These are phyloP conservation scores for Drosophila mayri DNA, from an alignment of 1,140 invertebrate genomes.

Conservation along the genomic window DNA sequence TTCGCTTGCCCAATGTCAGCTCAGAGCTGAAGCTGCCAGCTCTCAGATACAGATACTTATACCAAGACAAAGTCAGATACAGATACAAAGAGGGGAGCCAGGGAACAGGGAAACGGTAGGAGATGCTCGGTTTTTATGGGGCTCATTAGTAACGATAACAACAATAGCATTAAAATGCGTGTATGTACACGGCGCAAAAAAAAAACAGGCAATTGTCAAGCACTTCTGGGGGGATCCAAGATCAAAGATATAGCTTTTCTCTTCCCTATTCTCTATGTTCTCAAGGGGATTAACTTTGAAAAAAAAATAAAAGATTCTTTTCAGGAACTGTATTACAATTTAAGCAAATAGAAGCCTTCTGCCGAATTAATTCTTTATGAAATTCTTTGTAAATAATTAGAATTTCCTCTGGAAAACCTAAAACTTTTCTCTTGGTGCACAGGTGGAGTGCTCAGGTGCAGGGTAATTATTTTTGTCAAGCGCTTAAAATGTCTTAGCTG, in stretches of 20 bases:
- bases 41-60: background rate
- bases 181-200: conserved; percentile 41
- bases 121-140: conserved; percentile 55
- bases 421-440: conserved; percentile 22
- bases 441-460: conserved; percentile 51
- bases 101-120: background rate
- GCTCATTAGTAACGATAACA: conserved; percentile 73
- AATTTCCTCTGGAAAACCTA: background rate
- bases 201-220: conserved; percentile 14
- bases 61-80: background rate
- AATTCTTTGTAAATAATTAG: too few species aligned
- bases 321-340: too few species aligned
- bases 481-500: conserved; percentile 63
- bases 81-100: background rate
- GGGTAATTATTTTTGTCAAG: conserved; percentile 81
- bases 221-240: background rate
- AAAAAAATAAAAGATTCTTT: background rate
- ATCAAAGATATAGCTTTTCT: background rate
- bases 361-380: background rate
- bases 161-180: conserved; percentile 63
- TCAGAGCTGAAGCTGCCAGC: background rate
- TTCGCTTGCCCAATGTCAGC: conserved; percentile 52
- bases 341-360: too few species aligned
- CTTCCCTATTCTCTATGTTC: background rate
- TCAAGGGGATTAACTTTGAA: background rate